Base-by-base conservation (phyloP, 2,113 vertebrate species). In the Sapayoa aenigma region DNA sequence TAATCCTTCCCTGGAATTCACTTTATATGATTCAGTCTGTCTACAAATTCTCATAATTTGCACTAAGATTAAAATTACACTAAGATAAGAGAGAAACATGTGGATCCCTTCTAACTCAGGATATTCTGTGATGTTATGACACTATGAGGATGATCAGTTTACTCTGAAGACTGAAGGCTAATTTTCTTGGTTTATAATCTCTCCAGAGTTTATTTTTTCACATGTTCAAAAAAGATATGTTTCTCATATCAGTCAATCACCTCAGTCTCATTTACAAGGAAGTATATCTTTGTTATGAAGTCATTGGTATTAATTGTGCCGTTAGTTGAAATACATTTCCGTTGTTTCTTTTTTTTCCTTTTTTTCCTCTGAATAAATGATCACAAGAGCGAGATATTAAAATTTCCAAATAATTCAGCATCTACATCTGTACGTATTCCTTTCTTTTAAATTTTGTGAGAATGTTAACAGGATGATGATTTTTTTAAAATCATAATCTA, bases 401-500 rank as follows among this genome's bases (percentile, higher is more conserved):
- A 24, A 62, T 87, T 55, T 90, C 56, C 21, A 44, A 46, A 30
- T 33, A 73, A 89, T 87, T 24, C 21, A 72, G 6, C 2, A 31
- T 58, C 39, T 69, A 11, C 17, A 79, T 74, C 24, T 69, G 15
- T 85, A 39, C 9, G 8, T 84, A 33, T 92, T 87, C 59, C 39
- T 68, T 75, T 95, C 60, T 84, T 94, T 87, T 71, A 94, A 86
- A 62, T 42, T 22, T 63, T 92, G 33, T 55, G 66, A 74, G 21
- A 88, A 62, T 11, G 28, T 58, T 96, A 74, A 95, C 93, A 92
- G 35, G 74, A 84, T n/a, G 2, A 78, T 69, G 56, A 91, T 72
- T 58, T 95, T 95, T 96, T 86, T 27, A 44, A 83, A 89, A 52
- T 88, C 79, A 8, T 68, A 90, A 72, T 87, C 62, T 71, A 84